Conservation (phyloP, 2,888 invertebrate genomes). For the Amphipoea lucens region DNA sequence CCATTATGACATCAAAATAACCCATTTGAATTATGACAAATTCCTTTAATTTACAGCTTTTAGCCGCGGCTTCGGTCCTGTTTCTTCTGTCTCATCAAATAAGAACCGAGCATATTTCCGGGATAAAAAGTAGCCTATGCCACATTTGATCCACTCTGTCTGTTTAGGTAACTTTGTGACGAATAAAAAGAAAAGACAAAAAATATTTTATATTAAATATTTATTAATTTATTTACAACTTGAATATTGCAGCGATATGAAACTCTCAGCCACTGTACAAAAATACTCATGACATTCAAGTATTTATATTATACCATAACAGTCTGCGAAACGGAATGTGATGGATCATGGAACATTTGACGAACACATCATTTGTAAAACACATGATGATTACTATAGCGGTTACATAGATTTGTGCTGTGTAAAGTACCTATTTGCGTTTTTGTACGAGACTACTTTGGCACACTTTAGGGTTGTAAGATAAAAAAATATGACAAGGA, state of each 20-base stretch:
- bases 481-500: neutral
- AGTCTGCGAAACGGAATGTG: slow-evolving; percentile 82
- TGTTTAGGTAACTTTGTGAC: neutral
- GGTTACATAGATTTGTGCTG: slow-evolving; percentile 46
- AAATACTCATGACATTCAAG: slow-evolving; percentile 78
- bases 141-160: neutral
- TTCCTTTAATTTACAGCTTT: too few relatives aligned
- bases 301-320: slow-evolving; percentile 63
- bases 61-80: too few relatives aligned
- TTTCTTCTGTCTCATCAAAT: too few relatives aligned
- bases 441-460: slow-evolving; percentile 51
- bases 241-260: slow-evolving; percentile 84
- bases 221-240: slow-evolving; percentile 81
- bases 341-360: slow-evolving; percentile 61
- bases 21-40: too few relatives aligned
- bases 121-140: neutral
- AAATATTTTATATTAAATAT: slow-evolving; percentile 65
- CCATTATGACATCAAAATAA: too few relatives aligned
- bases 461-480: slow-evolving; percentile 24
- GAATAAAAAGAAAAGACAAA: slow-evolving; percentile 27
- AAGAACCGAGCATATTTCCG: too few relatives aligned
- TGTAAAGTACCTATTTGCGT: slow-evolving; percentile 23
- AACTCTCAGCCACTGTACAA: slow-evolving; percentile 80
- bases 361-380: slow-evolving; percentile 22
- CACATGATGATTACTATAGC: neutral